A percentile compares a stretch with the other conserved stretches of the same genome.
Conservation (phyloP, 2,888 invertebrate genomes). For the Neocrepidodera transversa region DNA sequence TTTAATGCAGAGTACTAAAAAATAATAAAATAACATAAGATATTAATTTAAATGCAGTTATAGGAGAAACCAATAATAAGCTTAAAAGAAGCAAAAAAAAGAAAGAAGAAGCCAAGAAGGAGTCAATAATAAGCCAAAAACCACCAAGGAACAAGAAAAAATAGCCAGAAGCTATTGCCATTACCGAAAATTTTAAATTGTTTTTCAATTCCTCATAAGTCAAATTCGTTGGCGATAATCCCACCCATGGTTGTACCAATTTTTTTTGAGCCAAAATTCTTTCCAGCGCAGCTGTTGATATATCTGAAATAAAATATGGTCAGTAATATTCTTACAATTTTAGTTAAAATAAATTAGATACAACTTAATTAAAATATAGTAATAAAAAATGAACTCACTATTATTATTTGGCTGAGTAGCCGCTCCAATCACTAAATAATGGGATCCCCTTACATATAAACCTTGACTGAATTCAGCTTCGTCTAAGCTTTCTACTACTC, state of each 20-base stretch:
- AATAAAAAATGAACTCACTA: slow-evolving; percentile 19
- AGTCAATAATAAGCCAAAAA: too few species aligned
- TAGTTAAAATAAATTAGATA: too few species aligned
- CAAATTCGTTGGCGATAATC: slow-evolving; percentile 33
- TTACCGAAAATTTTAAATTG: slow-evolving; percentile 29
- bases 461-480: slow-evolving; percentile 76
- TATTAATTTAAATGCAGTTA: too few species aligned
- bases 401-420: slow-evolving; percentile 18
- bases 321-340: background rate
- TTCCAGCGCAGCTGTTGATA: slow-evolving; percentile 56
- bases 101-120: too few species aligned
- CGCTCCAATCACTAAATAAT: slow-evolving; percentile 46
- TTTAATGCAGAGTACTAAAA: slow-evolving; percentile 60
- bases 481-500: slow-evolving; percentile 88
- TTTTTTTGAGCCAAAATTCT: slow-evolving; percentile 62
- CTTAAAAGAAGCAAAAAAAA: too few species aligned
- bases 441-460: slow-evolving; percentile 69
- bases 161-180: too few species aligned
- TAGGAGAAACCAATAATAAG: too few species aligned
- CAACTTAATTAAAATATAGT: too few species aligned
- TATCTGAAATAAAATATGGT: slow-evolving; percentile 29
- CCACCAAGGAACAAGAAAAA: too few species aligned
- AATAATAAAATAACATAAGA: too few species aligned
- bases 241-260: slow-evolving; percentile 65
- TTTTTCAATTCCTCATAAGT: slow-evolving; percentile 25